Conservation (phyloP, 2,113 vertebrate genomes). For the Ophthalmotilapia sp. region DNA sequence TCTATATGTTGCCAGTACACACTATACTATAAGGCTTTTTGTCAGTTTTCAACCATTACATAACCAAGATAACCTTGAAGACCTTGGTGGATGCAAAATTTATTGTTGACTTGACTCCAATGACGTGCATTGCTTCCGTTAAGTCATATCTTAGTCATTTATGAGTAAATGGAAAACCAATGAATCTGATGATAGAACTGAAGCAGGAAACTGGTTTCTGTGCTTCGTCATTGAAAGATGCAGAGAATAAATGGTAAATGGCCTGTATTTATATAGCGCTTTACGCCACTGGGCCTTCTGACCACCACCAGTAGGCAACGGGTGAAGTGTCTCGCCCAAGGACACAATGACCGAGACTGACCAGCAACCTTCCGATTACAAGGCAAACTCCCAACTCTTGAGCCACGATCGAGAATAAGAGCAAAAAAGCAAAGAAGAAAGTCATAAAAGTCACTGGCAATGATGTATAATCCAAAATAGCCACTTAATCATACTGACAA, state of each 20-base stretch:
- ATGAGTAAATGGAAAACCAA: not conserved
- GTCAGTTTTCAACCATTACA: not conserved
- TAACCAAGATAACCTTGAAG: not conserved
- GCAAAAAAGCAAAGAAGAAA: not conserved
- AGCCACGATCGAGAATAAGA: not conserved
- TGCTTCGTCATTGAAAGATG: not conserved
- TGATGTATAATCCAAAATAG: not conserved
- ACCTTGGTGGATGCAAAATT: not conserved
- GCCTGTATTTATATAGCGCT: too few relatives aligned
- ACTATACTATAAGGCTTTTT: not conserved
- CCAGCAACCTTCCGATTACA: too few relatives aligned
- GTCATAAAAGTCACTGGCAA: not conserved
- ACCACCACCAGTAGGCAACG: too few relatives aligned
- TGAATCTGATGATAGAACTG: not conserved
- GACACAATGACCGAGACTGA: too few relatives aligned
- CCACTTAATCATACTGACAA: not conserved
- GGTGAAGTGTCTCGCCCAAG: too few relatives aligned
- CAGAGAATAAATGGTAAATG: not conserved
- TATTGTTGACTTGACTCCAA: not conserved
- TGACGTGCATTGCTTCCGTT: not conserved
- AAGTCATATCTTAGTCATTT: not conserved
- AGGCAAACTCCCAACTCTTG: too few relatives aligned
- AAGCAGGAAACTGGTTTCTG: not conserved
- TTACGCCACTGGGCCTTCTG: too few relatives aligned
- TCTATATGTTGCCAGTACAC: not conserved